phyloP scores from a whole-genome alignment of 2,888 invertebrate genomes.

The Emmelina monodactyla region DNA sequence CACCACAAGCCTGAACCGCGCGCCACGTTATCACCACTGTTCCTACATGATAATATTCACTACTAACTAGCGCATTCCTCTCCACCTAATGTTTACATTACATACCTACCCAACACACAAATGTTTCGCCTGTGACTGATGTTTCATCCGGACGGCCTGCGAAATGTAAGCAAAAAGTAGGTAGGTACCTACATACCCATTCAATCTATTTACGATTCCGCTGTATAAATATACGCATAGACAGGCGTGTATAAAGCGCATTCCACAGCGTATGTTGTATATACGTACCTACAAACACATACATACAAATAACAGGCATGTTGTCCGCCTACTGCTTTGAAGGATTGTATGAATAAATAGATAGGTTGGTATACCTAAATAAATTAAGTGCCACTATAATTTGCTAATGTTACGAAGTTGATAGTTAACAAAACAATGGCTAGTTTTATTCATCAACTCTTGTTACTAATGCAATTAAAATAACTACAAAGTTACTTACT shows the following conservation, averaged over 20 bases:
- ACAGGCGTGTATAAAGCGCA: slow-evolving; percentile 43
- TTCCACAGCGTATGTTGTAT: slow-evolving; percentile 48
- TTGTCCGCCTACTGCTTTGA: background rate
- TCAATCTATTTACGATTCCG: slow-evolving; percentile 64
- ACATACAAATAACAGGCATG: slow-evolving; percentile 36
- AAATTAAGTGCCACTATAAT: too few species aligned
- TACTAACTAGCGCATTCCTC: slow-evolving; percentile 59
- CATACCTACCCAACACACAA: slow-evolving; percentile 26
- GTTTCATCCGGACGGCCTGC: slow-evolving; percentile 37
- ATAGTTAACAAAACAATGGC: too few species aligned
- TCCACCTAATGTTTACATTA: slow-evolving; percentile 62
- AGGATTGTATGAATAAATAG: slow-evolving; percentile 1
- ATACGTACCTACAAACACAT: too few species aligned
- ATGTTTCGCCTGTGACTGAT: slow-evolving; percentile 25
- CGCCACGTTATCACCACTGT: slow-evolving; percentile 61
- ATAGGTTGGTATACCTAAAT: too few species aligned
- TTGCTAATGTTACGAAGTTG: too few species aligned
- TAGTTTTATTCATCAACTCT: too few species aligned
- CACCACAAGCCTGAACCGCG: slow-evolving; percentile 2
- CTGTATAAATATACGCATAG: slow-evolving; percentile 46
- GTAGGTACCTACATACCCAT: slow-evolving; percentile 47
- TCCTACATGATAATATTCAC: slow-evolving; percentile 65
- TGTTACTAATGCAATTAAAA: too few species aligned
- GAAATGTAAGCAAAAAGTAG: slow-evolving; percentile 49
- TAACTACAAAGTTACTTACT: too few species aligned